A percentile compares a stretch with the other conserved stretches of the same genome.
Conservation (phyloP, 1,140 invertebrate species). For the Phymastichus coffea region DNA sequence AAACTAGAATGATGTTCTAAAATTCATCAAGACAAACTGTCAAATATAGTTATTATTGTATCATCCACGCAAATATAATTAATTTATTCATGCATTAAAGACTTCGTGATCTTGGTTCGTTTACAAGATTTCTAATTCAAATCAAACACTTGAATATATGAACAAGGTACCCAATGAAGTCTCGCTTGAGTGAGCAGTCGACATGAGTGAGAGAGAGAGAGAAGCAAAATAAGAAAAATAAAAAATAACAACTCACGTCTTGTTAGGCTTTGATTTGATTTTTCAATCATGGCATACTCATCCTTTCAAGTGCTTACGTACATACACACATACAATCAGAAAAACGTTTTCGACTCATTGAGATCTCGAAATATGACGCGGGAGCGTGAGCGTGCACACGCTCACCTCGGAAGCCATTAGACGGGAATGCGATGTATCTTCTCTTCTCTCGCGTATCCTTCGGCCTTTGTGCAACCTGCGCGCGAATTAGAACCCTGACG, state of each 20-base stretch:
- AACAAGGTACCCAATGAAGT: no score
- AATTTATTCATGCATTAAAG: background rate
- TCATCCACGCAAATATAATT: no score
- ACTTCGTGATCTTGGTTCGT: no score
- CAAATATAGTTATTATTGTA: no score
- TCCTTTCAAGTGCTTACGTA: background rate
- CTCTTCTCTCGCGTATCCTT: background rate
- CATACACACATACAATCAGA: no score
- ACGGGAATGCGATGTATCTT: background rate
- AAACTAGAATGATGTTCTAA: no score
- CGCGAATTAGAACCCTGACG: background rate
- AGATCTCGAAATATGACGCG: conserved; percentile 12
- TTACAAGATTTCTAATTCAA: background rate
- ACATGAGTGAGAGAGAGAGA: background rate
- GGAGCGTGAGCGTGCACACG: no score
- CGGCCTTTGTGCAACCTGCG: background rate
- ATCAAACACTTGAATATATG: background rate
- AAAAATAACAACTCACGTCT: background rate
- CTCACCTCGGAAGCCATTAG: conserved; percentile 8
- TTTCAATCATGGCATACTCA: conserved; percentile 3
- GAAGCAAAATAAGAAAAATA: background rate
- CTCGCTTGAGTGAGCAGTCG: no score
- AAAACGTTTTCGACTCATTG: no score
- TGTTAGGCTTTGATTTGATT: conserved; percentile 1
- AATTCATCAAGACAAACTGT: no score